phyloP scores from a whole-genome alignment of 2,888 invertebrate species.

The Melanostoma mellinum region DNA sequence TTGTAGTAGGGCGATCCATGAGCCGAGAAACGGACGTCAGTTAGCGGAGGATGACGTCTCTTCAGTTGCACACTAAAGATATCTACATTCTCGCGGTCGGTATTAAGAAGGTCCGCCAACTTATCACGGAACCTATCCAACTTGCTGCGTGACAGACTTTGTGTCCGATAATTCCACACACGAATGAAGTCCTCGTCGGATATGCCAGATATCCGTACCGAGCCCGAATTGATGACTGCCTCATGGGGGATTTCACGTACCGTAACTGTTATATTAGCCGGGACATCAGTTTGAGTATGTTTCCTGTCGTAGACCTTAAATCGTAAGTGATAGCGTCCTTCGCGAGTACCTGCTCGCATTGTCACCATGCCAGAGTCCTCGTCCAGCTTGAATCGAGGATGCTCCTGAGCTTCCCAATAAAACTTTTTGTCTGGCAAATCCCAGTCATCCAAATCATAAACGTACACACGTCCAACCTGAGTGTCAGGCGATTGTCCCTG shows the following conservation, averaged over 20 bases:
- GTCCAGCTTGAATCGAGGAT: constrained; percentile 93
- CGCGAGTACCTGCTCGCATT: constrained; percentile 95
- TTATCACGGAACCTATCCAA: constrained; percentile 94
- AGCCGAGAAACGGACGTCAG: constrained; percentile 96
- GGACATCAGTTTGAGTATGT: constrained; percentile 96
- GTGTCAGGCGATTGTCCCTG: constrained; percentile 94
- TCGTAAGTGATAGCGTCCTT: constrained; percentile 91
- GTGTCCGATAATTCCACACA: constrained; percentile 95
- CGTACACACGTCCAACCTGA: constrained; percentile 97
- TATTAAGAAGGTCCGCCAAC: constrained; percentile 92
- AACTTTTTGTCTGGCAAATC: constrained; percentile 98
- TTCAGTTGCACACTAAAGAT: constrained; percentile 97
- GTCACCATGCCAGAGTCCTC: constrained; percentile 97
- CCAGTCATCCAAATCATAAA: constrained; percentile 99
- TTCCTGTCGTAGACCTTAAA: constrained; percentile 96
- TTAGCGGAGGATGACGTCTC: constrained; percentile 92
- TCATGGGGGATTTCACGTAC: constrained; percentile 97
- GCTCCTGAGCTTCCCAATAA: constrained; percentile 94
- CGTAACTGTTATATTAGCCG: constrained; percentile 97
- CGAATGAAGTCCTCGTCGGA: constrained; percentile 98
- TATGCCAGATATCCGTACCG: constrained; percentile 95
- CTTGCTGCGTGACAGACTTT: constrained; percentile 92
- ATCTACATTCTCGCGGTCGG: constrained; percentile 94
- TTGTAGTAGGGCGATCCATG: constrained; percentile 98
- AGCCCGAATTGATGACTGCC: constrained; percentile 97